phyloP scores from a whole-genome alignment of 2,797 vertebrate species.

The Pangasius djambal region DNA sequence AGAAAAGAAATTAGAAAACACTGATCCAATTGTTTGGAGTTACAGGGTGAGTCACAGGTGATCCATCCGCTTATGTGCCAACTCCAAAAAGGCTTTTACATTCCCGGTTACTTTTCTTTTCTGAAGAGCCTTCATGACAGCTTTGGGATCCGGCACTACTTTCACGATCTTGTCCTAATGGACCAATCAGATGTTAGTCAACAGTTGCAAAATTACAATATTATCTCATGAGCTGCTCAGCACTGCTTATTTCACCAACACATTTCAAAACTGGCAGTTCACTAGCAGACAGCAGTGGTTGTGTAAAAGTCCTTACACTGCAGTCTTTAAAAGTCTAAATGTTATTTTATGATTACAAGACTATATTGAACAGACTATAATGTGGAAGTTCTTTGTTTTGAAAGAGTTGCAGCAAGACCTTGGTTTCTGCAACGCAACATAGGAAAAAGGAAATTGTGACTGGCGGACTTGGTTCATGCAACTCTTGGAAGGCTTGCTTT shows the following conservation, averaged over 20 bases:
- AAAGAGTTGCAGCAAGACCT: neutral
- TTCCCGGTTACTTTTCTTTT: constrained; percentile 40
- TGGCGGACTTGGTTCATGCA: neutral
- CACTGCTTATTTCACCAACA: too few relatives aligned
- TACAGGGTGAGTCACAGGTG: constrained; percentile 44
- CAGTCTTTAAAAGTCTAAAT: neutral
- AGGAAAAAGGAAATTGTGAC: neutral
- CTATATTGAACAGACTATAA: neutral
- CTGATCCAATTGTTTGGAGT: neutral
- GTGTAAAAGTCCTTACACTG: neutral
- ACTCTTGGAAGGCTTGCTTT: neutral
- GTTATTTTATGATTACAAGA: neutral
- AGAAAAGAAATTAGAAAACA: neutral
- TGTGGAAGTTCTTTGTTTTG: constrained; percentile 2
- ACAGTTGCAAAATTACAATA: neutral
- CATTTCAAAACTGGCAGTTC: neutral
- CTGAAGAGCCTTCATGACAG: constrained; percentile 64
- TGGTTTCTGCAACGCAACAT: neutral
- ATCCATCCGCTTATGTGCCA: constrained; percentile 64
- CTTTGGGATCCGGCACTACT: constrained; percentile 53
- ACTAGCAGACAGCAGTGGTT: neutral
- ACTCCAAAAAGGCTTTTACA: constrained; percentile 59
- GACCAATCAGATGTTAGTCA: constrained; percentile 29
- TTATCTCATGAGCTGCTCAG: neutral
- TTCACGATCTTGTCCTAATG: constrained; percentile 66